Base-by-base conservation (phyloP, 2,113 vertebrate species). In the Xenus cinereus region DNA sequence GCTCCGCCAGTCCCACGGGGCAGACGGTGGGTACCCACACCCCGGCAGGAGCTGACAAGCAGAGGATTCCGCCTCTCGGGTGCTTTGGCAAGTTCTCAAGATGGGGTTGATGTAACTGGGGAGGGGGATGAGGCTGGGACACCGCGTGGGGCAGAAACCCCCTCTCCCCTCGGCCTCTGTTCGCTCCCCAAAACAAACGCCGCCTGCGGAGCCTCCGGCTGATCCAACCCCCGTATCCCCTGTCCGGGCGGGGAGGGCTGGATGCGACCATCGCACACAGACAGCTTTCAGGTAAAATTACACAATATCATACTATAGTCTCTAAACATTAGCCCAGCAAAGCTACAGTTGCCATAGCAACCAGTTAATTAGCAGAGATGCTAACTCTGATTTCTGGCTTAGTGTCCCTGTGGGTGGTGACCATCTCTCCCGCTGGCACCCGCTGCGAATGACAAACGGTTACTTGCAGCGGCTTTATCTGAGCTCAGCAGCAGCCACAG, bases 51-150 rank as follows among this genome's bases (percentile, higher is more conserved):
- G 43, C 18, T 5, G 21, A 8, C 30, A 13, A 1, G 35, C 50
- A 2, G 2, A 8, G 12, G 0, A 1, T 14, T 27, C 48, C 5
- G 27, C 35, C 9, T 3, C 22, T 4, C 2, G 0, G 14, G 2
- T 4, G 6, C 6, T 9, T 4, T 5, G 26, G 32, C 20, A 57
- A 2, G 28, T 5, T 51, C 12, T 17, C 12, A 8, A 20, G 12
- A 5, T 19, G 1, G 0, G 14, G 9, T 21, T 4, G 35, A 12
- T 35, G 10, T 59, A 39, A 27, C n/a, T 5, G 32, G 48, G 72
- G 14, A 22, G 68, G 17, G 26, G 24, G 45, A 3, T 7, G 8
- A 77, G 51, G 14, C 10, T 12, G 18, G 12, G 63, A 4, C 10
- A 1, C 15, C 3, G 39, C 28, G n/a, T 53, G 59, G 32, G 59